These are phyloP conservation scores for Monochamus saltuarius DNA, from an alignment of 1,140 invertebrate genomes.

Conservation along the genomic window DNA sequence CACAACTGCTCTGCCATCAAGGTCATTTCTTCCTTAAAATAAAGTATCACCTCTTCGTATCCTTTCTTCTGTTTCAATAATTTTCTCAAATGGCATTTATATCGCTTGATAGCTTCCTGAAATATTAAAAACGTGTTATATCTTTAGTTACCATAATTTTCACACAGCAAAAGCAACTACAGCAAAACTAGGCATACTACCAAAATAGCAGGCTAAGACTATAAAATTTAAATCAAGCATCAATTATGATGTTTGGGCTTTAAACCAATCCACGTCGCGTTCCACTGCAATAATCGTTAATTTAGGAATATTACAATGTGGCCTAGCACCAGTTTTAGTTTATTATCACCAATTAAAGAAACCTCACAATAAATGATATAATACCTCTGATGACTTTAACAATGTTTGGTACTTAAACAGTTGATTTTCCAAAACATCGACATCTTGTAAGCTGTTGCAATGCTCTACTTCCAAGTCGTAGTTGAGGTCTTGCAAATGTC, in stretches of 20 bases:
- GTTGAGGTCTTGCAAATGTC: constrained; percentile 41
- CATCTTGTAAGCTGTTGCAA: constrained; percentile 43
- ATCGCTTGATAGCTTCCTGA: constrained; percentile 19
- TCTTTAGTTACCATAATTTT: not conserved
- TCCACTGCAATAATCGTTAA: too few relatives aligned
- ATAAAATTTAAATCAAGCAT: too few relatives aligned
- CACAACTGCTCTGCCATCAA: constrained; percentile 38
- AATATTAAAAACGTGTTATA: constrained; percentile 9
- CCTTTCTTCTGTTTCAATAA: constrained; percentile 36
- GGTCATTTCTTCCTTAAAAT: constrained; percentile 41
- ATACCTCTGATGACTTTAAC: constrained; percentile 39
- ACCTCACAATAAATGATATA: too few relatives aligned
- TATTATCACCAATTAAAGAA: too few relatives aligned
- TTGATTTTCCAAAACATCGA: constrained; percentile 41
- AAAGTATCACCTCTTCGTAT: constrained; percentile 38
- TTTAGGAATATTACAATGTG: too few relatives aligned
- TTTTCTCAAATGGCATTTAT: constrained; percentile 33
- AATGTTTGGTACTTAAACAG: constrained; percentile 44
- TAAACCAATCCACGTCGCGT: too few relatives aligned
- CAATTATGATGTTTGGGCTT: too few relatives aligned
- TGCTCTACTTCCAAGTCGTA: constrained; percentile 44
- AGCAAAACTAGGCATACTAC: constrained; percentile 6
- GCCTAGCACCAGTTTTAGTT: too few relatives aligned
- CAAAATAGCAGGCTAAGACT: constrained; percentile 12
- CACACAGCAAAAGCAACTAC: not conserved